These are phyloP conservation scores for Noctua janthina DNA, from an alignment of 2,888 invertebrate genomes.

Conservation along the genomic window DNA sequence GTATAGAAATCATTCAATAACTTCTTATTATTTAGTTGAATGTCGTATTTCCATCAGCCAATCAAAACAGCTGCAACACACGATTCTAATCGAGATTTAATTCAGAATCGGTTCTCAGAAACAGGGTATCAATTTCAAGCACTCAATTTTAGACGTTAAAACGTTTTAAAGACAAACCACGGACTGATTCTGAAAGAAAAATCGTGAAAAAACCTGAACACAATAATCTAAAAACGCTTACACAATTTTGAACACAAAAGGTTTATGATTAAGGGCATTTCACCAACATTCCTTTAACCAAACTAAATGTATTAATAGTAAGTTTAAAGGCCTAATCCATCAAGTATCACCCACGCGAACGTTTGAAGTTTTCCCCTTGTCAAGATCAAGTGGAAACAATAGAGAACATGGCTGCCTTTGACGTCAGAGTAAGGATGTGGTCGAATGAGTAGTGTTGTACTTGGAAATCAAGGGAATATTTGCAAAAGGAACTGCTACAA, in stretches of 20 bases:
- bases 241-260: neutral
- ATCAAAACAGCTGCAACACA: neutral
- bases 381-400: constrained; percentile 35
- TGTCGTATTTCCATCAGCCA: neutral
- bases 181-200: neutral
- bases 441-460: constrained; percentile 15
- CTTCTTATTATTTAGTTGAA: neutral
- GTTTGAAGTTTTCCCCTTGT: constrained; percentile 46
- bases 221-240: neutral
- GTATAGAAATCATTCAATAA: neutral
- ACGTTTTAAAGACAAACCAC: neutral
- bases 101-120: neutral
- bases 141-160: neutral
- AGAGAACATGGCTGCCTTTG: constrained; percentile 25
- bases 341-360: constrained; percentile 25
- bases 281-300: neutral
- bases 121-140: neutral
- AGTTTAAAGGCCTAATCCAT: constrained; percentile 29
- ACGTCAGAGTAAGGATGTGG: constrained; percentile 16
- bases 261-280: neutral
- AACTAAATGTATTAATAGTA: constrained; percentile 6
- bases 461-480: neutral
- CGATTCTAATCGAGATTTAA: neutral
- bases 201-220: neutral
- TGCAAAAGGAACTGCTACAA: neutral